Conservation (phyloP, 2,888 invertebrate species). For the Drosophila pegasa region DNA sequence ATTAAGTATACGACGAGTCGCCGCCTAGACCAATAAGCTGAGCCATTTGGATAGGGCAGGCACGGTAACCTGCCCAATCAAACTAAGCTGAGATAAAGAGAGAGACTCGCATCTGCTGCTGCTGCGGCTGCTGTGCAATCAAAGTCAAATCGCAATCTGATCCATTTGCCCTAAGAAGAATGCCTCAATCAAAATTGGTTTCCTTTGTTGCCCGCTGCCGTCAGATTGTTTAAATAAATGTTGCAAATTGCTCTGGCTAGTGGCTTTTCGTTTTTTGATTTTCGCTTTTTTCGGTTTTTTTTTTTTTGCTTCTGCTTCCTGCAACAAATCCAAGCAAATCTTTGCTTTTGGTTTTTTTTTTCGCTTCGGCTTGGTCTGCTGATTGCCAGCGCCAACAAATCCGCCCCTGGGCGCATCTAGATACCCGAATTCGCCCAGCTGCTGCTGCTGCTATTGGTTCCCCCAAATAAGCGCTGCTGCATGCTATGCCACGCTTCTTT, state of each 20-base stretch:
- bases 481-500: slow-evolving; percentile 11
- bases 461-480: slow-evolving; percentile 18
- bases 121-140: slow-evolving; percentile 27
- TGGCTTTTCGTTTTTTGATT: slow-evolving; percentile 19
- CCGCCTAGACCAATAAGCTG: neutral
- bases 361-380: slow-evolving; percentile 34
- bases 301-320: slow-evolving; percentile 3
- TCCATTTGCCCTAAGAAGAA: slow-evolving; percentile 45
- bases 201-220: slow-evolving; percentile 40
- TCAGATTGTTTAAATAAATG: slow-evolving; percentile 59
- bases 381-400: slow-evolving; percentile 56
- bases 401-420: slow-evolving; percentile 28
- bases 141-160: slow-evolving; percentile 50
- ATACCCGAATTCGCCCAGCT: slow-evolving; percentile 8
- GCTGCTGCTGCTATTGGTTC: slow-evolving; percentile 4
- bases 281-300: slow-evolving; percentile 5
- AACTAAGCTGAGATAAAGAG: slow-evolving; percentile 1
- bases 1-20: slow-evolving; percentile 38
- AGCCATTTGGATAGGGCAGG: slow-evolving; percentile 18
- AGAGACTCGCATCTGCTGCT: neutral
- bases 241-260: slow-evolving; percentile 46
- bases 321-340: slow-evolving; percentile 44
- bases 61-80: slow-evolving; percentile 35
- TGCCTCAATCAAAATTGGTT: slow-evolving; percentile 53
- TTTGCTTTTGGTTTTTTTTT: slow-evolving; percentile 37